Evolutionary conservation across 2,888 invertebrate species (phyloP), one percentile per base, ranked within the genome.

Genomic region (Augochlorella aurata): DNA sequence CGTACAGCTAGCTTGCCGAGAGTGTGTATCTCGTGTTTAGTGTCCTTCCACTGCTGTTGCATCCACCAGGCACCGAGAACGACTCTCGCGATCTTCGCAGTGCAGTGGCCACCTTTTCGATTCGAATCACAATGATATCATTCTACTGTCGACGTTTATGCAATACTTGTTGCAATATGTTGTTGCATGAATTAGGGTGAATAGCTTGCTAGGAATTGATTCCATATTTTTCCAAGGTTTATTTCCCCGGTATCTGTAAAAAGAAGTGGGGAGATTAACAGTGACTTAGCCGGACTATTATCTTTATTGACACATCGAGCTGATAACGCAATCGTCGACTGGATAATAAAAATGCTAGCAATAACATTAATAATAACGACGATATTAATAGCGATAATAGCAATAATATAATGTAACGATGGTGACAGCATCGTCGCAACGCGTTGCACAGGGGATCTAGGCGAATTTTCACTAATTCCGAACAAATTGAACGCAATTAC

Each of bases 401-500:
- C n/a, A n/a, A n/a, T 24, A 24, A 58, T 16, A 29, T 16, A 63
- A 63, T 63, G 38, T 8, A 9, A 16, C 1, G 1, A 10, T 63
- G 63, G 16, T 38, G 29, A 38, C 29, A 9, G 9, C 58, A 2
- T 29, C 7, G 18, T 9, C 9, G 63, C 29, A 16, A 38, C 29
- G 9, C 18, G 18, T 63, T 14, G 47, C 12, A 18, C 18, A 50
- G 18, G 38, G 18, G 63, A 38, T 38, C 18, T 65, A 65, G 65
- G 12, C 44, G 65, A 82, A 76, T 76, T 67, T 80, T 72, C 80
- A 63, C 38, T 50, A 44, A 65, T 65, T 44, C 44, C 65, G 44
- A 65, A 44, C 65, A 58, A 66, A 78, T 82, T 71, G 65, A 63
- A 67, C 78, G 68, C 82, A 69, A 74, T 83, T 75, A 75, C 61